These are phyloP conservation scores for Thalassaphorura encarpata DNA, from an alignment of 1,140 invertebrate species.

Conservation along the genomic window DNA sequence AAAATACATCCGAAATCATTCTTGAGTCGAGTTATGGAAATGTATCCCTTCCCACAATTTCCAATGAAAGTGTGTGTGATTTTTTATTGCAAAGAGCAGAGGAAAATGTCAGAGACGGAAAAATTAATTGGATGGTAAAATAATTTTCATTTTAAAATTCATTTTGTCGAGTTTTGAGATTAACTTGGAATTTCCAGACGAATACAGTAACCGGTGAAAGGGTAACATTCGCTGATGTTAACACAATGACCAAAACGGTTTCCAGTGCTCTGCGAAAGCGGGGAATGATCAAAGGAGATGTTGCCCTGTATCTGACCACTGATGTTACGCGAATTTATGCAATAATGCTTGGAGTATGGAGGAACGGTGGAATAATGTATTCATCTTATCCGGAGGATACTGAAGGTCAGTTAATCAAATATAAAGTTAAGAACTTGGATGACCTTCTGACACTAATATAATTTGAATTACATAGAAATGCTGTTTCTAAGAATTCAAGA, in stretches of 20 bases:
- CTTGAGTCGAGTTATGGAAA: too few relatives aligned
- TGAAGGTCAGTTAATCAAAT: too few relatives aligned
- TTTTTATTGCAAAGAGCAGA: slow-evolving; percentile 18
- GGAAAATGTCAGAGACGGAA: slow-evolving; percentile 13
- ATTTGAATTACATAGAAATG: too few relatives aligned
- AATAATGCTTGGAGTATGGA: slow-evolving; percentile 26
- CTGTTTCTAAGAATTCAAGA: too few relatives aligned
- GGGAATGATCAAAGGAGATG: slow-evolving; percentile 31
- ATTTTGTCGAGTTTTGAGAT: too few relatives aligned
- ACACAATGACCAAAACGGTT: slow-evolving; percentile 18
- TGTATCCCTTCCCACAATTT: too few relatives aligned
- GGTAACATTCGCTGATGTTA: slow-evolving; percentile 22
- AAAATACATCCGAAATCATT: too few relatives aligned
- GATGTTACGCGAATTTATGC: slow-evolving; percentile 27
- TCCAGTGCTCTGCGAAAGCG: slow-evolving; percentile 23
- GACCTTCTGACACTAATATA: too few relatives aligned
- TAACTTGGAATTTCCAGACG: too few relatives aligned
- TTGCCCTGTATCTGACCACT: slow-evolving; percentile 24
- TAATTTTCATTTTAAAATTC: too few relatives aligned
- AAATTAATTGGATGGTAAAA: slow-evolving; percentile 31
- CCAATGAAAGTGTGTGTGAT: too few relatives aligned
- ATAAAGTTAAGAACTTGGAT: too few relatives aligned
- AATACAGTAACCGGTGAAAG: slow-evolving; percentile 23
- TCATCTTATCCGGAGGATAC: slow-evolving; percentile 31
- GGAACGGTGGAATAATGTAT: slow-evolving; percentile 28